phyloP scores from a whole-genome alignment of 2,113 vertebrate genomes.

The Chlorodrepanis virens region DNA sequence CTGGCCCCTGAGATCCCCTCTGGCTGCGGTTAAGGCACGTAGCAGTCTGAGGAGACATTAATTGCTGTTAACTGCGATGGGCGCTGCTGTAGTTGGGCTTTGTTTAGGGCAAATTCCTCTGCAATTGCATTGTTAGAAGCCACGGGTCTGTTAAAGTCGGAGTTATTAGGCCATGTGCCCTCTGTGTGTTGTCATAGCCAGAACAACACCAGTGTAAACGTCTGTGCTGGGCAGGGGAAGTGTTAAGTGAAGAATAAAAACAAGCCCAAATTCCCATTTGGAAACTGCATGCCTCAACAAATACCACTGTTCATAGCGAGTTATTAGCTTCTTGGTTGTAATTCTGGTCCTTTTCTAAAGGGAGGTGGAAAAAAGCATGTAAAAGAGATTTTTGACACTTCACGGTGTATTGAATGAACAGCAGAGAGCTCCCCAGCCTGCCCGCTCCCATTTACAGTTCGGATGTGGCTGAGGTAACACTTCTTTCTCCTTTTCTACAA shows the following conservation, averaged over 20 bases:
- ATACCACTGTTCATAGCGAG: slow-evolving; percentile 45
- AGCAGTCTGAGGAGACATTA: slow-evolving; percentile 26
- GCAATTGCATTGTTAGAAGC: slow-evolving; percentile 54
- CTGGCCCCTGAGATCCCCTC: neutral
- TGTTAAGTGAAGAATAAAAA: slow-evolving; percentile 59
- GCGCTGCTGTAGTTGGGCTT: slow-evolving; percentile 2
- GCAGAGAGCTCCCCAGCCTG: neutral
- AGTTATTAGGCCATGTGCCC: slow-evolving; percentile 53
- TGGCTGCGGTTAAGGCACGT: neutral
- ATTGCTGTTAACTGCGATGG: slow-evolving; percentile 3
- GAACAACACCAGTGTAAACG: slow-evolving; percentile 16
- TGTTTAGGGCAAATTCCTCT: slow-evolving; percentile 52
- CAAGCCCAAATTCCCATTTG: slow-evolving; percentile 53
- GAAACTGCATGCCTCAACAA: slow-evolving; percentile 62
- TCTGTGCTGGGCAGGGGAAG: slow-evolving; percentile 28
- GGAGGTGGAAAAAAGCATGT: slow-evolving; percentile 25
- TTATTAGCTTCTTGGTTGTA: slow-evolving; percentile 51
- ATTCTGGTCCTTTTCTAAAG: slow-evolving; percentile 40
- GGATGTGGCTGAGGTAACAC: neutral
- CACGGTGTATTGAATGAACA: neutral
- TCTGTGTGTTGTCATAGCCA: slow-evolving; percentile 27
- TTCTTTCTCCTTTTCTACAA: neutral
- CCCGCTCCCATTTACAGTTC: neutral
- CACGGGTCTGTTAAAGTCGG: slow-evolving; percentile 27
- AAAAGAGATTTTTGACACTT: slow-evolving; percentile 46